phyloP scores from a whole-genome alignment of 2,113 vertebrate genomes.

The Corydoras maculifer region DNA sequence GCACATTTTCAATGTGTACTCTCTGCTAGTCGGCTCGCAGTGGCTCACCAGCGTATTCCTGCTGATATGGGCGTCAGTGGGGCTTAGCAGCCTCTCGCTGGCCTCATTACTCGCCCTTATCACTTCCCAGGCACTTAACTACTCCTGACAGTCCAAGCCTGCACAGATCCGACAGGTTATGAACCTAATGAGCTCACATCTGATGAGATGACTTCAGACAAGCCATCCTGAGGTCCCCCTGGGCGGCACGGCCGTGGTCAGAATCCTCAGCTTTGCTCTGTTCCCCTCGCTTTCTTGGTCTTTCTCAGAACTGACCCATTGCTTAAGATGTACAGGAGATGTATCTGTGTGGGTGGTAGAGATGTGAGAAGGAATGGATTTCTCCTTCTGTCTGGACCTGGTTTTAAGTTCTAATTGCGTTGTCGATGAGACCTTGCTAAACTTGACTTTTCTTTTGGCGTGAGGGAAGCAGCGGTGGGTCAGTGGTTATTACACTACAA shows the following conservation, averaged over 20 bases:
- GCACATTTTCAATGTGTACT: slow-evolving; percentile 9
- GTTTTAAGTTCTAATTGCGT: too few relatives aligned
- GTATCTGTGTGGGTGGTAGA: background rate
- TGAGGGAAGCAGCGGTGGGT: too few relatives aligned
- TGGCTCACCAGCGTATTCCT: slow-evolving; percentile 36
- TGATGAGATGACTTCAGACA: slow-evolving; percentile 69
- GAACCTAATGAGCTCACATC: slow-evolving; percentile 70
- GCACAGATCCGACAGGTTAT: slow-evolving; percentile 67
- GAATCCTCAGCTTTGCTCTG: slow-evolving; percentile 52
- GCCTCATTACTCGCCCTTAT: slow-evolving; percentile 69
- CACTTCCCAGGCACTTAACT: slow-evolving; percentile 60
- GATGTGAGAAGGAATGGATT: too few relatives aligned
- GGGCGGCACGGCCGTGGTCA: slow-evolving; percentile 54
- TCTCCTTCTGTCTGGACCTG: too few relatives aligned
- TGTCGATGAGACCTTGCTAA: too few relatives aligned
- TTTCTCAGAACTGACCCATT: slow-evolving; percentile 8
- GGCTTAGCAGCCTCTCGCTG: slow-evolving; percentile 48
- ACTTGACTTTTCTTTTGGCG: too few relatives aligned
- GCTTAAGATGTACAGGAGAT: background rate
- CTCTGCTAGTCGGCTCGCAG: slow-evolving; percentile 3
- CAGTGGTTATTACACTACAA: too few relatives aligned
- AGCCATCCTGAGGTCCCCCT: slow-evolving; percentile 58
- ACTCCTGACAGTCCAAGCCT: slow-evolving; percentile 63
- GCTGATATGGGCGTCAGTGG: slow-evolving; percentile 52
- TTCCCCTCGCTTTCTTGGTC: slow-evolving; percentile 15